These are phyloP conservation scores for Batillaria attramentaria DNA, from an alignment of 1,140 invertebrate species.

Conservation along the genomic window DNA sequence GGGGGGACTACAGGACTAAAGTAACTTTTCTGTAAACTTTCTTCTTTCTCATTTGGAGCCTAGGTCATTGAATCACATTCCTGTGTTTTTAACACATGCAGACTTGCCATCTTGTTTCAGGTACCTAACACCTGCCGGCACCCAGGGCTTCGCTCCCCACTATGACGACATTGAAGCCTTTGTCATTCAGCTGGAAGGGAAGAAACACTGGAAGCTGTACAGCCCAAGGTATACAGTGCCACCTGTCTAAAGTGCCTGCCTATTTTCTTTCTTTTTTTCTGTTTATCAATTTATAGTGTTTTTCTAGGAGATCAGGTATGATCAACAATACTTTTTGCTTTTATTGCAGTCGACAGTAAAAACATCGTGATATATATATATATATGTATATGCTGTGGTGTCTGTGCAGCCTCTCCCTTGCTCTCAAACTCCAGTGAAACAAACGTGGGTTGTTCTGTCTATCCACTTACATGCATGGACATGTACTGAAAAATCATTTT, in stretches of 20 bases:
- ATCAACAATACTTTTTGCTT: too few species aligned
- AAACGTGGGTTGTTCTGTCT: too few species aligned
- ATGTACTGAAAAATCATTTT: too few species aligned
- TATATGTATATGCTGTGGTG: too few species aligned
- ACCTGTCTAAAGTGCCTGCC: background rate
- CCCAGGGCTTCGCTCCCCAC: constrained; percentile 98
- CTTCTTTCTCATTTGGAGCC: background rate
- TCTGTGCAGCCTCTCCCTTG: too few species aligned
- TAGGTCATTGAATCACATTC: background rate
- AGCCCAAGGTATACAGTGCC: constrained; percentile 74
- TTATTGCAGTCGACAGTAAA: too few species aligned
- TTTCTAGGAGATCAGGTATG: too few species aligned
- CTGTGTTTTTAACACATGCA: background rate
- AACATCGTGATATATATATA: too few species aligned
- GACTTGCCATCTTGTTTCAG: constrained; percentile 57
- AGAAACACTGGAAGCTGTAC: constrained; percentile 95
- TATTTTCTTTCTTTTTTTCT: too few species aligned
- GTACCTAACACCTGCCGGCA: constrained; percentile 94
- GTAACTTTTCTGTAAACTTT: background rate
- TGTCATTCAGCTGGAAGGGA: constrained; percentile 95
- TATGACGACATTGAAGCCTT: constrained; percentile 99
- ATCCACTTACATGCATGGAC: too few species aligned
- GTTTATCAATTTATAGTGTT: too few species aligned
- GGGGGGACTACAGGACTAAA: background rate
- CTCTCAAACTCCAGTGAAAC: too few species aligned